Evolutionary conservation across 2,888 invertebrate genomes (phyloP).

Genomic region (Stenolophus ochropezus): DNA sequence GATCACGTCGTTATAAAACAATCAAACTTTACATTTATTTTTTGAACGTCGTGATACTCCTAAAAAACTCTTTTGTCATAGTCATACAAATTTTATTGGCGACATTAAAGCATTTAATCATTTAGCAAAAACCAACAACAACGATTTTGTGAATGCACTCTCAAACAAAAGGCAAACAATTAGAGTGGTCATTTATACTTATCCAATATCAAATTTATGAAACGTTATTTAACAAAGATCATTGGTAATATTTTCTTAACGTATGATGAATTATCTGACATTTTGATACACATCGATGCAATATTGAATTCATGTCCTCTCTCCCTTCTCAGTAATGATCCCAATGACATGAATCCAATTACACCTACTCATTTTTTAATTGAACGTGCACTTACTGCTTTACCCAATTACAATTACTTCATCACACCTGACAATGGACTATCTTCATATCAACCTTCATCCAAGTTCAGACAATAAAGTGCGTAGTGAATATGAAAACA

Average conservation of each 20-base stretch:
- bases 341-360: constrained; percentile 60
- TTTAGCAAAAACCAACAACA: no score
- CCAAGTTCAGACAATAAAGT: no score
- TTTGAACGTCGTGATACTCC: no score
- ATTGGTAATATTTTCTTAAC: constrained; percentile 57
- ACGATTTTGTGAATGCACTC: constrained; percentile 4
- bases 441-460: no score
- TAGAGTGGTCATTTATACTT: constrained; percentile 63
- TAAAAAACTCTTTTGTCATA: no score
- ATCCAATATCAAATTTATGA: constrained; percentile 62
- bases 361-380: constrained; percentile 66
- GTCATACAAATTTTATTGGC: constrained; percentile 64
- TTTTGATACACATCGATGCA: constrained; percentile 60
- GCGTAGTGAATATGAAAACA: no score
- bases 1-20: constrained; percentile 61
- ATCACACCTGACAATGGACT: no score
- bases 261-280: constrained; percentile 62
- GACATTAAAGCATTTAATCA: constrained; percentile 31
- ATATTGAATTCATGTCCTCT: no score
- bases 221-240: no score
- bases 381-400: constrained; percentile 61
- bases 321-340: constrained; percentile 61
- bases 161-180: neutral
- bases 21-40: no score
- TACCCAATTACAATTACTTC: no score